Evolutionary conservation across 2,888 invertebrate species (phyloP), one percentile per base, ranked within the genome.

Genomic region (Itoplectis maculator): DNA sequence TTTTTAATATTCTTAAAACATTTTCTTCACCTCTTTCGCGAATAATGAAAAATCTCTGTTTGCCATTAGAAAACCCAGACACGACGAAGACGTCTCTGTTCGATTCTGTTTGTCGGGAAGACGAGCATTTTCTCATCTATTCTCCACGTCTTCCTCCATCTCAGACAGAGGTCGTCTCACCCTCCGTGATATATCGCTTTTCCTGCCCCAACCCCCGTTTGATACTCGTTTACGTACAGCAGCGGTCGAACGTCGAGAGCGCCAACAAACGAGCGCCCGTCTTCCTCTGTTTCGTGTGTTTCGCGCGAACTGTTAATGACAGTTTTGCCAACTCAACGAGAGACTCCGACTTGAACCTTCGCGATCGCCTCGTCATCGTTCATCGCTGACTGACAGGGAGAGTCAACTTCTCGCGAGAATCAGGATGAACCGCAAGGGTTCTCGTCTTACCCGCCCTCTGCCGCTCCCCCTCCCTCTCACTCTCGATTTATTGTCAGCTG

Each of bases 361-460:
- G 66, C 76, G 72, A 81, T 72, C 76, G 59, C 29, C 56, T 59
- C 56, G 35, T 79, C 69, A 81, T 81, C 72, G 47, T 81, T 81
- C 72, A 76, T 61, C 35, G 66, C 76, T 56, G 65, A 76, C 49
- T 49, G 61, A 68, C 72, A 45, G 59, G 65, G 69, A 75, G 65
- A 56, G 23, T 29, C n/a, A 79, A 68, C 65, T 65, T 56, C 42
- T 45, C 54, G 6, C 18, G 40, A 59, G 45, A 40, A 69, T 63
- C 20, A 15, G 59, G 42, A 79, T 42, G 40, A 73, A 49, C 66
- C 59, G 47, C 47, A 29, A 66, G 61, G 63, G n/a, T 40, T n/a
- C 13, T 51, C 51, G 47, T n/a, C n/a, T n/a, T n/a, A n/a, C n/a
- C n/a, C n/a, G n/a, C n/a, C n/a, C n/a, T n/a, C n/a, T n/a, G n/a